A percentile compares a stretch with the other conserved stretches of the same genome.
Evolutionary conservation across 2,113 vertebrate species (phyloP).

Genomic region (Charina bottae): DNA sequence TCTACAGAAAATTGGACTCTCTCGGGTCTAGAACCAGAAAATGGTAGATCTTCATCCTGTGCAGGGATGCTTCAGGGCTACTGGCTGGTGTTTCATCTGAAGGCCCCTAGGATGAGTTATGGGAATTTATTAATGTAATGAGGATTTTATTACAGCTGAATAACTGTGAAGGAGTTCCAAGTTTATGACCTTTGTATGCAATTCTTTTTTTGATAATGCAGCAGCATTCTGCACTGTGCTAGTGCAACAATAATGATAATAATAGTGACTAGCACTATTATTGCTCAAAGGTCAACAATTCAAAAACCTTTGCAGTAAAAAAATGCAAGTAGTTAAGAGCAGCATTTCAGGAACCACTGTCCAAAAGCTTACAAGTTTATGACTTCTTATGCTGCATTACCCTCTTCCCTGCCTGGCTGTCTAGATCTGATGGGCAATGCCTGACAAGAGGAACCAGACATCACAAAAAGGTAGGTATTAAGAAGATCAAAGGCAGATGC

Average conservation of each 20-base stretch:
- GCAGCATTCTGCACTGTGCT: neutral
- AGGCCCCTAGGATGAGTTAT: neutral
- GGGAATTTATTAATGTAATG: neutral
- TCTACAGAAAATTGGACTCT: neutral
- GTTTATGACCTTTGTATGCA: neutral
- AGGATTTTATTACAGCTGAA: neutral
- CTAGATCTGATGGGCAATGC: neutral
- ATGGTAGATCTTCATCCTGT: neutral
- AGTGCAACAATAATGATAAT: too few species aligned
- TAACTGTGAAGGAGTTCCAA: neutral
- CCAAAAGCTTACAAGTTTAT: neutral
- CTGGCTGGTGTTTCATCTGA: neutral
- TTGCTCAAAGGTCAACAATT: neutral
- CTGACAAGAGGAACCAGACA: neutral
- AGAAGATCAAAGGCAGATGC: neutral
- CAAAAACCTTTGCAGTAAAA: neutral
- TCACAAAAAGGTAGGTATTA: neutral
- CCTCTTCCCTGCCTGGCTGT: neutral
- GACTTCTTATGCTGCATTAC: neutral
- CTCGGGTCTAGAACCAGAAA: neutral
- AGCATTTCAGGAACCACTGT: neutral
- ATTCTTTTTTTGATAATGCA: neutral
- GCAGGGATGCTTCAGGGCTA: neutral
- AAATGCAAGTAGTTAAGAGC: neutral
- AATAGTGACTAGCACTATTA: neutral